Evolutionary conservation across 2,113 vertebrate genomes (phyloP).

Genomic region (Saccopteryx leptura): DNA sequence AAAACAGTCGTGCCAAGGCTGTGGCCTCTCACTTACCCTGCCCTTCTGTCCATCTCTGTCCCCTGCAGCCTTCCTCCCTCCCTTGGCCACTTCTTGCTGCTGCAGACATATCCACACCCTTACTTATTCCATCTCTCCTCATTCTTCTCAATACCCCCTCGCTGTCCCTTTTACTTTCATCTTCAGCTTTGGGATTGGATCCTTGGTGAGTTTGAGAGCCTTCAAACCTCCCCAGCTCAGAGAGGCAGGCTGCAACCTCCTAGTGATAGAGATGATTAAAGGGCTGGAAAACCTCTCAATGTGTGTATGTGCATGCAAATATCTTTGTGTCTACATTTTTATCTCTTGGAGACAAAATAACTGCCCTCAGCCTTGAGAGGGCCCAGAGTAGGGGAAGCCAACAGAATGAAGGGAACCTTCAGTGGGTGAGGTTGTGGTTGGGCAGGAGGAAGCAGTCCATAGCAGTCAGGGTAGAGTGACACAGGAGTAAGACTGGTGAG

Average conservation of each 20-base stretch:
- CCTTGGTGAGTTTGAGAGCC: conserved; percentile 51
- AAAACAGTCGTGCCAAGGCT: neutral
- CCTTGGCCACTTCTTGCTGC: conserved; percentile 32
- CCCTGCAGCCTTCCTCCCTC: neutral
- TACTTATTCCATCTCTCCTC: conserved; percentile 10
- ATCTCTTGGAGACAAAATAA: conserved; percentile 76
- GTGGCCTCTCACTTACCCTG: conserved; percentile 19
- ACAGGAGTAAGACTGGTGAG: conserved; percentile 62
- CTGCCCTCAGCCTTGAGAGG: conserved; percentile 62
- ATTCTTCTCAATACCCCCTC: neutral
- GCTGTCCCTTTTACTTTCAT: conserved; percentile 35
- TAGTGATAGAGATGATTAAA: conserved; percentile 57
- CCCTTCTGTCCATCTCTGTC: neutral
- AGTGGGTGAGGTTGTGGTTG: conserved; percentile 78
- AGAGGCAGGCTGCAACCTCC: conserved; percentile 37
- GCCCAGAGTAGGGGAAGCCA: conserved; percentile 60
- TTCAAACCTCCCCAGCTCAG: conserved; percentile 22
- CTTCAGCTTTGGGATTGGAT: conserved; percentile 31
- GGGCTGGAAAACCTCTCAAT: conserved; percentile 36
- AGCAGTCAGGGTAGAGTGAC: conserved; percentile 50
- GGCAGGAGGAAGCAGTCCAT: conserved; percentile 69
- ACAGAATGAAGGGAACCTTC: conserved; percentile 70
- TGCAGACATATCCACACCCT: neutral
- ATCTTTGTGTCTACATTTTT: conserved; percentile 57
- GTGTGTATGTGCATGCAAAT: neutral